phyloP scores from a whole-genome alignment of 2,797 vertebrate species.

The Pantherophis alleghaniensis region DNA sequence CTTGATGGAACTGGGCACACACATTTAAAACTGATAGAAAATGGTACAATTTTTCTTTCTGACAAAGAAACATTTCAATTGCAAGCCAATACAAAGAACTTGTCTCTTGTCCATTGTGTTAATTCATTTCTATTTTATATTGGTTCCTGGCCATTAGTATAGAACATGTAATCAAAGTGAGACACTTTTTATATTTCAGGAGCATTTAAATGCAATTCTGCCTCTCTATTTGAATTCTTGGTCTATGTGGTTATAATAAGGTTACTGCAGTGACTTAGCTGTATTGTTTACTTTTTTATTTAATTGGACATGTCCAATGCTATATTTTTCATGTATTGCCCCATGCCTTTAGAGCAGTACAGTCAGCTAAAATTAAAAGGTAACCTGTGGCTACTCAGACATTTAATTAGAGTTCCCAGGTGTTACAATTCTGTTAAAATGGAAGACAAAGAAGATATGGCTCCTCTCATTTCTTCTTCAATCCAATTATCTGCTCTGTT shows the following conservation, averaged over 20 bases:
- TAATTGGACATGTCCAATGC: not conserved
- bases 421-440: not conserved
- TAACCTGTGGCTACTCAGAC: not conserved
- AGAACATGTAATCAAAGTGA: not conserved
- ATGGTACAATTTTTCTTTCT: conserved; percentile 33
- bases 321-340: not conserved
- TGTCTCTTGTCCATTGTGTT: not conserved
- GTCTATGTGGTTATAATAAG: not conserved
- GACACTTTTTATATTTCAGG: not conserved
- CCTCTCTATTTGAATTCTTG: not conserved
- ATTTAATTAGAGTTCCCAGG: not conserved
- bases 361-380: not conserved
- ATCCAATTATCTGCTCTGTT: not conserved
- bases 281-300: not conserved
- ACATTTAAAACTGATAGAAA: not conserved
- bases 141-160: not conserved
- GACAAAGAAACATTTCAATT: conserved; percentile 14
- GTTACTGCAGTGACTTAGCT: not conserved
- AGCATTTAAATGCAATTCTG: not conserved
- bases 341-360: not conserved
- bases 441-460: not conserved
- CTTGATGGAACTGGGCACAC: conserved; percentile 42
- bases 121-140: not conserved
- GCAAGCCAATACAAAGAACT: not conserved
- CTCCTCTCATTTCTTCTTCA: not conserved